Evolutionary conservation across 2,113 vertebrate species (phyloP).

Genomic region (Myocastor coypus): DNA sequence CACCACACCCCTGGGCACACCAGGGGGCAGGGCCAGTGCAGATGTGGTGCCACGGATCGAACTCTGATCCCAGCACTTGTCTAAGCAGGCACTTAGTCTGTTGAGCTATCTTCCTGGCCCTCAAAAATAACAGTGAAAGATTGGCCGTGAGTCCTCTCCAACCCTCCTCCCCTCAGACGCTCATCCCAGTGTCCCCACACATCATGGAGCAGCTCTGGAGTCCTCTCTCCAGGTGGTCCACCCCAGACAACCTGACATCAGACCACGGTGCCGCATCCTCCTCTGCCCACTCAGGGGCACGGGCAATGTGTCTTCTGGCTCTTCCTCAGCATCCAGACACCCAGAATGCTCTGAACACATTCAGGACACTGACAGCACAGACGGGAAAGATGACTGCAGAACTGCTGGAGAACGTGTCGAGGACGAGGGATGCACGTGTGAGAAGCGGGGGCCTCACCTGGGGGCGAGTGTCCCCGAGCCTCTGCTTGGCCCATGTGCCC

Average conservation of each 20-base stretch:
- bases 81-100: too few species aligned
- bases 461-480: background rate
- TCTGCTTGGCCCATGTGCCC: background rate
- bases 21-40: too few species aligned
- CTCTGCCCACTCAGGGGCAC: background rate
- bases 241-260: background rate
- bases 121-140: background rate
- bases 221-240: background rate
- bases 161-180: background rate
- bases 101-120: too few species aligned
- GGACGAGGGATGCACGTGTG: background rate
- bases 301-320: background rate
- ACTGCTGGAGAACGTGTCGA: background rate
- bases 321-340: background rate
- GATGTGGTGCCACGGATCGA: too few species aligned
- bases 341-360: background rate
- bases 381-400: background rate
- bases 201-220: background rate
- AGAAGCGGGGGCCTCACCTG: background rate
- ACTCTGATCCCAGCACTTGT: too few species aligned
- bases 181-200: background rate
- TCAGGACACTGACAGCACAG: background rate
- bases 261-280: background rate
- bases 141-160: background rate
- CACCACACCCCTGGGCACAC: too few species aligned